Evolutionary conservation across 1,140 invertebrate species (phyloP), one percentile per base, ranked within the genome.

Genomic region (Meloidogyne chitwoodi): DNA sequence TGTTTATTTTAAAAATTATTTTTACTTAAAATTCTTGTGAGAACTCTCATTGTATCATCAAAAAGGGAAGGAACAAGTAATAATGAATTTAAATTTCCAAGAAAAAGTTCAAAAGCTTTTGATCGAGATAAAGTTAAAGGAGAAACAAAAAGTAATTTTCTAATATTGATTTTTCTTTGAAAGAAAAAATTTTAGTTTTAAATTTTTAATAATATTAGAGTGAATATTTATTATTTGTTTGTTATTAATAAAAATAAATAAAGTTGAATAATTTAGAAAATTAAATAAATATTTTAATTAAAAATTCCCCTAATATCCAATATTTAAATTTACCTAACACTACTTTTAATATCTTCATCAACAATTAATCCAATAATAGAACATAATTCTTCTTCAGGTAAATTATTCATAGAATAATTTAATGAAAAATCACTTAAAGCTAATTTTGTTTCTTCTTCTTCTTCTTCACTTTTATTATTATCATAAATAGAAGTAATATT

Each of bases 131-230:
- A 27, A n/a, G 67, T 31, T 22, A 68, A 44, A 11, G 68, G 75
- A 11, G 75, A 76, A 31, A 76, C 56, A 65, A 24, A 48, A n/a
- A 64, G 56, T 31, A 76, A 44, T 26, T 76, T 76, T n/a, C 68
- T 64, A 11, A 76, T 64, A 44, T 76, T 76, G 26, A 24, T 31
- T 27, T 68, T 31, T 62, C 75, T 76, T n/a, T 19, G 41, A 70
- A 24, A 27, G 22, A 41, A 24, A 67, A 68, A 22, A 27, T 63
- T 34, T 34, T 63, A 19, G 24, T 44, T 61, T 19, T 71, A n/a
- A n/a, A n/a, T n/a, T n/a, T n/a, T n/a, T n/a, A n/a, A n/a, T n/a
- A n/a, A n/a, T n/a, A n/a, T n/a, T n/a, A n/a, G n/a, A n/a, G n/a
- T n/a, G n/a, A n/a, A n/a, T n/a, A n/a, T n/a, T n/a, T n/a, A n/a